Conservation (phyloP, 1,140 invertebrate genomes). For the Hylyphantes graminicola region DNA sequence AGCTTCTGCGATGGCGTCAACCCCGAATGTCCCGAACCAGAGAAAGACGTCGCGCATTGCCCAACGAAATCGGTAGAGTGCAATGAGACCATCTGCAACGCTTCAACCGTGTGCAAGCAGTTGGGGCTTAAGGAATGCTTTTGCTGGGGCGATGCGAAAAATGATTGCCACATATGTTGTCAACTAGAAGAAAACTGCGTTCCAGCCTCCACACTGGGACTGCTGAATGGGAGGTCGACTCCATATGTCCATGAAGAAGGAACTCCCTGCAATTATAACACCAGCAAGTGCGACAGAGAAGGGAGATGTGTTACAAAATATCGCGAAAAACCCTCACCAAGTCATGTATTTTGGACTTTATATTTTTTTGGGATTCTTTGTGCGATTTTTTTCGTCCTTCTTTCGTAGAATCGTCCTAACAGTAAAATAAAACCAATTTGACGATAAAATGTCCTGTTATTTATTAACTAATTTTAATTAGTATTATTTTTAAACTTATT, state of each 20-base stretch:
- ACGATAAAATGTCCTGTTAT: no score
- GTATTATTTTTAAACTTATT: no score
- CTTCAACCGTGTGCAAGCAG: neutral
- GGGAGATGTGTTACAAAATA: constrained; percentile 7
- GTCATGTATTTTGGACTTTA: no score
- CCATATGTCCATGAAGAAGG: neutral
- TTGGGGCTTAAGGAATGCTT: neutral
- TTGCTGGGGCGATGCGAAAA: neutral
- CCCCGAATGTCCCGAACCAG: constrained; percentile 1
- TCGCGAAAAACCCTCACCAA: no score
- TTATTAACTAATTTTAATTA: no score
- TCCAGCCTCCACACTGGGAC: constrained; percentile 11
- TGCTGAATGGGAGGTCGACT: neutral
- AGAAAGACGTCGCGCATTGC: neutral
- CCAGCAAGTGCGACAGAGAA: neutral
- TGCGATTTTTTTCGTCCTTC: no score
- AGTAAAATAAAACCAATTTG: no score
- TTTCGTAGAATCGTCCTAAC: no score
- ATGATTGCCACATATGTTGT: constrained; percentile 25
- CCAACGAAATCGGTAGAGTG: neutral
- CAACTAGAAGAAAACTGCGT: neutral
- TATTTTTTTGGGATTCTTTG: no score
- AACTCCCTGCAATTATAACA: neutral
- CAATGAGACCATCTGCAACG: neutral
- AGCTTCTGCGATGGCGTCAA: constrained; percentile 34